Base-by-base conservation (phyloP, 2,888 invertebrate species). In the Chrysomela aeneicollis region DNA sequence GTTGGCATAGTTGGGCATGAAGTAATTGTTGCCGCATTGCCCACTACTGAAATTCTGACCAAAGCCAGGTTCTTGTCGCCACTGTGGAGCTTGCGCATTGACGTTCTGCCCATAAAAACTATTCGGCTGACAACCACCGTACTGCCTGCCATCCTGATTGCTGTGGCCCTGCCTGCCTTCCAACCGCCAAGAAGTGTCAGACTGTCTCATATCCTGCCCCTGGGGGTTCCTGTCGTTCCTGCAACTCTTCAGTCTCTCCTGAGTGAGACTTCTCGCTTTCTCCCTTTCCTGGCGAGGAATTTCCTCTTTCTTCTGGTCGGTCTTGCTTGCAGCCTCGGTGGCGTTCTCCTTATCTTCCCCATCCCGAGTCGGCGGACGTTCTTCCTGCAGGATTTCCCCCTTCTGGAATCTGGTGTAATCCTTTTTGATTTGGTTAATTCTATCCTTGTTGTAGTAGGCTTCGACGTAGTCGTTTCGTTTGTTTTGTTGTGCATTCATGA, bases 1-100 rank as follows among this genome's bases (percentile, higher is more conserved):
- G 47, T n/a, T 54, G 10, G 37, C 30, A 46, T 63, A 70, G 22
- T 35, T 59, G 0, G 70, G 70, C 67, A 70, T 66, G 18, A 70
- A 70, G 58, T 42, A 59, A 52, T 67, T 63, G 37, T 54, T 21
- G 47, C 12, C n/a, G 5, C n/a, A 22, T 32, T 21, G 37, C 37
- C n/a, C 6, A 15, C 46, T 35, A 18, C 26, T 18, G 32, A 1
- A 30, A 32, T 22, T 63, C 30, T 21, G 54, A 19, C 47, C n/a
- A 8, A 15, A 26, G 53, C 46, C 18, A n/a, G 42, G 54, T 55
- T 30, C 21, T 15, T 26, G 19, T 21, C 49, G 49, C 49, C 49
- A 21, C 10, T 49, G 21, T 12, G 8, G 12, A 2, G n/a, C 1
- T 26, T 57, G 21, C 10, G 9, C 1, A 49, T 19, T 57, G 17